Evolutionary conservation across 2,113 vertebrate genomes (phyloP).

Genomic region (Eclectus roratus): DNA sequence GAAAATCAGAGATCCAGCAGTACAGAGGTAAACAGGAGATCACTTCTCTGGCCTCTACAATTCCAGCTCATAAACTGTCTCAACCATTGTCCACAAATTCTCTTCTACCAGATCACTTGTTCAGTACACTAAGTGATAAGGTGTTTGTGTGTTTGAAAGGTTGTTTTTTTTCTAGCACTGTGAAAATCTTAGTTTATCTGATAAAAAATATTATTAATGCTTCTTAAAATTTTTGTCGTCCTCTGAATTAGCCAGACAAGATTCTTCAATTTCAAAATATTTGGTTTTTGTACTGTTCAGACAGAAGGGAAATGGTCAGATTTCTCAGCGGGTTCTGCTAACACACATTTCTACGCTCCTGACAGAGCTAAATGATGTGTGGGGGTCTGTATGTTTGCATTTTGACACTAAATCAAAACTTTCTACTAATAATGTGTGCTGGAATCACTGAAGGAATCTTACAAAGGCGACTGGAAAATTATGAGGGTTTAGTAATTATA

Average conservation of each 20-base stretch:
- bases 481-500: slow-evolving; percentile 32
- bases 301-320: not conserved
- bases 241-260: not conserved
- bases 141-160: not conserved
- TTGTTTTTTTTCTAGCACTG: not conserved
- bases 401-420: not conserved
- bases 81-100: not conserved
- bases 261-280: not conserved
- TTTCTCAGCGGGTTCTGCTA: not conserved
- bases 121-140: not conserved
- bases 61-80: not conserved
- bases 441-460: slow-evolving; percentile 14
- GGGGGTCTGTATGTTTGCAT: not conserved
- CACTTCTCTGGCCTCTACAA: not conserved
- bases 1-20: not conserved
- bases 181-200: not conserved
- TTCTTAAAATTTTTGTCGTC: not conserved
- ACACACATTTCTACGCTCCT: not conserved
- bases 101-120: not conserved
- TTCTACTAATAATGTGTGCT: not conserved
- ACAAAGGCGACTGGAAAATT: slow-evolving; percentile 29
- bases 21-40: not conserved
- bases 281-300: not conserved
- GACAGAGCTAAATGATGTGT: not conserved
- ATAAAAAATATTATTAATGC: not conserved